phyloP scores from a whole-genome alignment of 2,113 vertebrate genomes.

The Thryonomys swinderianus region DNA sequence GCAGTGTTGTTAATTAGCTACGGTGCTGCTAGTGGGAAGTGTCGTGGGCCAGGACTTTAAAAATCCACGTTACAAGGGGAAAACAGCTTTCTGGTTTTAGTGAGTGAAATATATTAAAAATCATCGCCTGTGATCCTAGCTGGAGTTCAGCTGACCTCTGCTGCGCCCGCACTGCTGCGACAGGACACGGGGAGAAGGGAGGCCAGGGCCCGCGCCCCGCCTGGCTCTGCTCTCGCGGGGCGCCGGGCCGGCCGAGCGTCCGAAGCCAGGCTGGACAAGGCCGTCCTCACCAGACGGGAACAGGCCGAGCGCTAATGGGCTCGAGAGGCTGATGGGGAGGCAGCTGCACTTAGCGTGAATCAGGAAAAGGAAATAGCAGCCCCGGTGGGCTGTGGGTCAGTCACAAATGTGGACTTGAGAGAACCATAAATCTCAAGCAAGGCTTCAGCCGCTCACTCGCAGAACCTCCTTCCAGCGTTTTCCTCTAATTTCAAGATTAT shows the following conservation, averaged over 20 bases:
- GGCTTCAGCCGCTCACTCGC: conserved; percentile 81
- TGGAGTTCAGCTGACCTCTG: conserved; percentile 58
- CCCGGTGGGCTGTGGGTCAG: conserved; percentile 86
- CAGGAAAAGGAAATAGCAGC: conserved; percentile 86
- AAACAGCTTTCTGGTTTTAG: conserved; percentile 74
- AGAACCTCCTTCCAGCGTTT: conserved; percentile 83
- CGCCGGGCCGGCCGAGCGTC: conserved; percentile 73
- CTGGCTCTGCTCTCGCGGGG: too few species aligned
- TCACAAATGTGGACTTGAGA: conserved; percentile 86
- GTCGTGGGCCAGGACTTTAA: conserved; percentile 66
- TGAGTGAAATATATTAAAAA: conserved; percentile 46
- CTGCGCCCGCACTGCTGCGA: not conserved
- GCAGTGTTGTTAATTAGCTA: conserved; percentile 87
- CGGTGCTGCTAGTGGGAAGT: conserved; percentile 51
- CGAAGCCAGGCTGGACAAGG: conserved; percentile 78
- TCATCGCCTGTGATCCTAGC: conserved; percentile 63
- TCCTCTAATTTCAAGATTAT: conserved; percentile 88
- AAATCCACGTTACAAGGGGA: conserved; percentile 70
- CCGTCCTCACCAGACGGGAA: conserved; percentile 85
- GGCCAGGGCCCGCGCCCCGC: conserved; percentile 67
- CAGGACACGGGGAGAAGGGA: conserved; percentile 50
- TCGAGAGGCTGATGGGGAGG: conserved; percentile 85
- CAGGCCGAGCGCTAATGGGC: conserved; percentile 83
- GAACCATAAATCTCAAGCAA: conserved; percentile 84
- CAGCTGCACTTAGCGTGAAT: conserved; percentile 88